Conservation (phyloP, 2,113 vertebrate species). For the Stomatorhinus ivindoensis region DNA sequence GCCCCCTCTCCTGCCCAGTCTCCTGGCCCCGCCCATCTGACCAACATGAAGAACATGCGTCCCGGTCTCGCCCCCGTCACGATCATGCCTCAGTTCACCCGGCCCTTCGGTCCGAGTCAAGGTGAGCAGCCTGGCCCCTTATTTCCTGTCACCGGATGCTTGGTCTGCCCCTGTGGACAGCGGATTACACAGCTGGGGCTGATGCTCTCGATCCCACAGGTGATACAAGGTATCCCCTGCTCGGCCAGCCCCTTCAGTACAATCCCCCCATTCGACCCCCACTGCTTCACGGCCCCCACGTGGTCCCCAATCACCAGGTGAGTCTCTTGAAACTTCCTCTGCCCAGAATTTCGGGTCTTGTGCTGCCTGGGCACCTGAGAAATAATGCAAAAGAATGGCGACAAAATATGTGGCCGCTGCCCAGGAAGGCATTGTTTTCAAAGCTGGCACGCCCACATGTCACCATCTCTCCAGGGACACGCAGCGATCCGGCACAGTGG, state of each 20-base stretch:
- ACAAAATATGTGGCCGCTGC: not conserved
- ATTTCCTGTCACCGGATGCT: not conserved
- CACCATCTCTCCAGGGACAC: conserved; percentile 64
- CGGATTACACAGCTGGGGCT: not conserved
- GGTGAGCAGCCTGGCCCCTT: conserved; percentile 47
- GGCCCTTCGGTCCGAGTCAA: conserved; percentile 72
- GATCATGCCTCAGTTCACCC: conserved; percentile 73
- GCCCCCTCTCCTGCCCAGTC: conserved; percentile 80
- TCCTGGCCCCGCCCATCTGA: conserved; percentile 73
- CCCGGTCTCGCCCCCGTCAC: conserved; percentile 73
- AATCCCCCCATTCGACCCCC: conserved; percentile 71
- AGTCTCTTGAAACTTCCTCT: not conserved
- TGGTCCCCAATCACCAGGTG: conserved; percentile 80
- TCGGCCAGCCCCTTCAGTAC: conserved; percentile 92
- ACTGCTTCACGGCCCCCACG: conserved; percentile 77
- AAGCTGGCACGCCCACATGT: not conserved
- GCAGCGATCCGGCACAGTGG: conserved; percentile 77
- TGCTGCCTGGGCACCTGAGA: not conserved
- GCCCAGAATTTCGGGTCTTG: not conserved
- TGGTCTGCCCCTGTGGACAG: too few relatives aligned
- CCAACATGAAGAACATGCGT: conserved; percentile 75
- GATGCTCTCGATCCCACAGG: conserved; percentile 52
- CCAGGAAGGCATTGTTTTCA: too few relatives aligned
- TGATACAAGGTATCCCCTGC: conserved; percentile 82
- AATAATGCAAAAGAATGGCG: not conserved